Evolutionary conservation across 2,797 vertebrate species (phyloP).

Genomic region (Enteromius fasciolatus): DNA sequence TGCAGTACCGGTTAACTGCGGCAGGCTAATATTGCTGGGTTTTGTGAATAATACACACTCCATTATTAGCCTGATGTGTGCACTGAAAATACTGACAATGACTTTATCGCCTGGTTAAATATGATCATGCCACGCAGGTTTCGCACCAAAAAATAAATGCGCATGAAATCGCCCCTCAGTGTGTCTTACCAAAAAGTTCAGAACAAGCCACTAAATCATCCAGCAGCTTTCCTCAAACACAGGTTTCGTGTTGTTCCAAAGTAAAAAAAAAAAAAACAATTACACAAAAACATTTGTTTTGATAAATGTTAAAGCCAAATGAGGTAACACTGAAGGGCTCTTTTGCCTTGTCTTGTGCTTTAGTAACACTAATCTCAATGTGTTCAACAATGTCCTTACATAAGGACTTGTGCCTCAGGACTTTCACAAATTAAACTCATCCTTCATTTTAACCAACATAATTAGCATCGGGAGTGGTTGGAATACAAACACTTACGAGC

Average conservation of each 20-base stretch:
- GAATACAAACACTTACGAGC: constrained; percentile 56
- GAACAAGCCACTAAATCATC: not conserved
- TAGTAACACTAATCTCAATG: constrained; percentile 37
- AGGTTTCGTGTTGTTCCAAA: not conserved
- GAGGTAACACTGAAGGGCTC: constrained; percentile 22
- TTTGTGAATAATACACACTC: not conserved
- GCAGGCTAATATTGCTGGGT: not conserved
- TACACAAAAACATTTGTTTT: constrained; percentile 16
- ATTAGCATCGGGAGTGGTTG: constrained; percentile 56
- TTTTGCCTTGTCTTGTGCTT: constrained; percentile 38
- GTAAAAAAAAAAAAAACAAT: not conserved
- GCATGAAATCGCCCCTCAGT: not conserved
- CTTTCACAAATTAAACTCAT: constrained; percentile 59
- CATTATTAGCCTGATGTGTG: not conserved
- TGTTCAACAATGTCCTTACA: constrained; percentile 37
- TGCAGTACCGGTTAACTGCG: not conserved
- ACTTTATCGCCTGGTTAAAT: not conserved
- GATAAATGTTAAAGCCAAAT: constrained; percentile 35
- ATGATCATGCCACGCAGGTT: not conserved
- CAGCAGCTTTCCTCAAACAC: constrained; percentile 23
- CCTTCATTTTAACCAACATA: constrained; percentile 55
- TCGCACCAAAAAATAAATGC: not conserved
- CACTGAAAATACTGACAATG: not conserved
- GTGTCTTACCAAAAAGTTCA: not conserved
- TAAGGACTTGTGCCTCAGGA: constrained; percentile 51